A percentile compares a stretch with the other conserved stretches of the same genome.
Conservation (phyloP, 2,888 invertebrate species). For the Tenthredo notha region DNA sequence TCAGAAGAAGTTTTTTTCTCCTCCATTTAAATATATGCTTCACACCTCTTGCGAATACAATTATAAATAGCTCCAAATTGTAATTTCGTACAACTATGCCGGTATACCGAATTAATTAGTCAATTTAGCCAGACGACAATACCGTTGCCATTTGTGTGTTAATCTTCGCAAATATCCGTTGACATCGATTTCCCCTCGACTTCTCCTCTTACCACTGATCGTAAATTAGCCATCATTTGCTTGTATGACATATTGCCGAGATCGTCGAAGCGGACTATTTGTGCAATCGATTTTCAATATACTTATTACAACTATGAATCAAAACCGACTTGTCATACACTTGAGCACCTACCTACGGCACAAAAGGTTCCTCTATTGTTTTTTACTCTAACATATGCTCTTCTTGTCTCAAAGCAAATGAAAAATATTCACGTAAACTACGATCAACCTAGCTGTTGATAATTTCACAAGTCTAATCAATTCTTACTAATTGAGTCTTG, state of each 20-base stretch:
- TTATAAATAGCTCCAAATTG: background rate
- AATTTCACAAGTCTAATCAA: background rate
- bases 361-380: background rate
- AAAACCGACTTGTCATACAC: background rate
- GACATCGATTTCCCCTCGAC: background rate
- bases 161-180: background rate
- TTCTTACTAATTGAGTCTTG: background rate
- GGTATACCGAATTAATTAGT: background rate
- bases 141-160: background rate
- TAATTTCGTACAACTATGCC: background rate
- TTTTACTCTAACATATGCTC: background rate
- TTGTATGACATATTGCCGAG: background rate
- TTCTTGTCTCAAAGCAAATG: background rate
- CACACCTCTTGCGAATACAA: background rate
- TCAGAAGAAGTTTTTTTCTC: too few relatives aligned
- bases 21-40: background rate
- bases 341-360: background rate
- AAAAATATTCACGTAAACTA: background rate
- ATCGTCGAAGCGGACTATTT: constrained; percentile 3
- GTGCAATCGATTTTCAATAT: background rate
- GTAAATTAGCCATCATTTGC: background rate
- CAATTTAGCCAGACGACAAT: background rate
- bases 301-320: background rate
- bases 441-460: background rate
- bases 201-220: background rate